Evolutionary conservation across 2,113 vertebrate genomes (phyloP).

Genomic region (Elachura formosa): DNA sequence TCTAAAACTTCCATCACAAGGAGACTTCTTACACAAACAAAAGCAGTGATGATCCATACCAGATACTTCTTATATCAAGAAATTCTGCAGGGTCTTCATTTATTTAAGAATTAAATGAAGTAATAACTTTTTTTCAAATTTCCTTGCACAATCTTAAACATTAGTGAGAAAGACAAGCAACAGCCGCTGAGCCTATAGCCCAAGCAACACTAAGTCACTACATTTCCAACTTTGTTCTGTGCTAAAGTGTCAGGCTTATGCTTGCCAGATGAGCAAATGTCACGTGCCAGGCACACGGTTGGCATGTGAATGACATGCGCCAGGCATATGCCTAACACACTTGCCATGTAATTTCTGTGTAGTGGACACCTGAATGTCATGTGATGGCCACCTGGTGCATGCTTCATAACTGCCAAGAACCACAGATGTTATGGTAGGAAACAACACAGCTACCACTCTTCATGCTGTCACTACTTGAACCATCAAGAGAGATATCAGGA

Average conservation of each 20-base stretch:
- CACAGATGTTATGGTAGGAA: neutral
- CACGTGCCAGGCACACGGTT: fast-evolving
- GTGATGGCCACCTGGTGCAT: fast-evolving
- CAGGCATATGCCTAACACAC: neutral
- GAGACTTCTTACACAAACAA: neutral
- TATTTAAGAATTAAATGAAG: neutral
- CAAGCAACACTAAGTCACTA: neutral
- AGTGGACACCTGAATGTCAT: neutral
- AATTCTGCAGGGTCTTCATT: neutral
- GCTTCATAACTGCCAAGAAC: neutral
- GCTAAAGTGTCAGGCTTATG: fast-evolving
- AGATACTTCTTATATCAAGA: neutral
- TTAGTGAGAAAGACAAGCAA: neutral
- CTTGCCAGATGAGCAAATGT: neutral
- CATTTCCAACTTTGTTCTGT: neutral
- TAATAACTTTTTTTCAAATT: fast-evolving
- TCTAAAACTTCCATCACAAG: neutral
- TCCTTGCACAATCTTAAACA: neutral
- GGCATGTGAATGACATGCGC: neutral
- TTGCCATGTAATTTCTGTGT: neutral
- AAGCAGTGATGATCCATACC: neutral
- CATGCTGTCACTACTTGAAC: neutral
- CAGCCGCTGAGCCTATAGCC: neutral
- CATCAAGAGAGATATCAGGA: neutral
- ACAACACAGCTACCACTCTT: neutral